Conservation (phyloP, 2,888 invertebrate genomes). For the Eugnorisma glareosa region DNA sequence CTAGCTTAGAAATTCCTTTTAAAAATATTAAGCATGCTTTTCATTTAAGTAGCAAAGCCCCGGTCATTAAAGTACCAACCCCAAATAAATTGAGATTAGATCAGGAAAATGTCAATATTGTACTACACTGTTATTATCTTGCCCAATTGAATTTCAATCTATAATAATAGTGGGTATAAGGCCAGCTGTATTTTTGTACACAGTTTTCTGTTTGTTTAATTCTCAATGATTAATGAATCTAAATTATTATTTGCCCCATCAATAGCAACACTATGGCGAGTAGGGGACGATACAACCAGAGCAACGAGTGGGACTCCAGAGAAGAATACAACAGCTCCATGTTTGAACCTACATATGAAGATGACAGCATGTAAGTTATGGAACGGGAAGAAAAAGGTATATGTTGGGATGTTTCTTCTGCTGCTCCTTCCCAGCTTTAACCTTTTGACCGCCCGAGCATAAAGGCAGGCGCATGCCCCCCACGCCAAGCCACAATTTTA, state of each 20-base stretch:
- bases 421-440: not conserved
- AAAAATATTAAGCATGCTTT: not conserved
- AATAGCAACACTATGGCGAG: slow-evolving; percentile 71
- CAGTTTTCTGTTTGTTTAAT: no score
- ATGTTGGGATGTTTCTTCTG: not conserved
- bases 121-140: not conserved
- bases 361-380: slow-evolving; percentile 6
- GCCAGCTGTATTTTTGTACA: no score
- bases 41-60: not conserved
- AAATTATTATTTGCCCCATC: slow-evolving; percentile 23
- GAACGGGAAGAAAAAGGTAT: not conserved
- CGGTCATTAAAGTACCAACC: not conserved
- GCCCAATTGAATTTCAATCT: not conserved
- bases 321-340: slow-evolving; percentile 10
- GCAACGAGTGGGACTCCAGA: slow-evolving; percentile 27
- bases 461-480: no score
- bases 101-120: no score
- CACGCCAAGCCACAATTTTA: no score
- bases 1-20: not conserved
- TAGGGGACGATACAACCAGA: slow-evolving; percentile 62
- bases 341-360: not conserved
- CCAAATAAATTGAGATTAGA: not conserved
- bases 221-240: no score
- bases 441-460: no score
- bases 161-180: not conserved